Evolutionary conservation across 2,797 vertebrate species (phyloP), one percentile per base, ranked within the genome.

Genomic region (Lutjanus campechanus): DNA sequence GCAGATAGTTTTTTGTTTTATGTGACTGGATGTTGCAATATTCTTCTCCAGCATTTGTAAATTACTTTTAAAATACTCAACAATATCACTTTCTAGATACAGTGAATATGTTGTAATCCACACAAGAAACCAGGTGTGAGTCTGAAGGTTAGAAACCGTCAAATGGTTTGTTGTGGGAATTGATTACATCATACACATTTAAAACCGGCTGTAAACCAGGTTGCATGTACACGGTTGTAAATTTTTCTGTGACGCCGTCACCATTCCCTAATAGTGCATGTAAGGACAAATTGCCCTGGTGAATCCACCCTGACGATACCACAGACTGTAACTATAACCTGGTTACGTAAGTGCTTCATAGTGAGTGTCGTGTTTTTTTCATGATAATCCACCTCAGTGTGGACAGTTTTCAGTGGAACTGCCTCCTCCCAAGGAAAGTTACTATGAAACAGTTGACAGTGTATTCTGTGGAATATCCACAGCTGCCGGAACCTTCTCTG

Each of bases 271-370:
- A 2, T 43, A 12, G 8, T 41, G 46, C 22, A n/a, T 29, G 36
- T 13, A 16, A 17, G 36, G 41, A 41, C 12, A 41, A 64, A 41
- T 40, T 4, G 8, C 36, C 36, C 29, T 46, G 29, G 43, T 55
- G 65, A 47, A 19, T 55, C 7, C 11, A 6, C n/a, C 72, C 56
- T 0, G 7, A 69, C 25, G 72, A 56, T 62, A 66, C 11, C 8
- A 16, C 25, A 67, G n/a, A 77, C 56, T 74, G 22, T 22, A 73
- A 67, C 54, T 76, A 49, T 58, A 61, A 55, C 55, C 22, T 1
- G 19, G 49, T 73, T 68, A 75, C 43, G 19, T 50, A 40, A 46
- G 62, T 61, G 40, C 62, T 71, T n/a, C 59, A 70, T 25, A 64
- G 54, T 16, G 58, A 43, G 9, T 41, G 55, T 71, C 16, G 46